phyloP scores from a whole-genome alignment of 1,140 invertebrate genomes.

The Papilio machaon region DNA sequence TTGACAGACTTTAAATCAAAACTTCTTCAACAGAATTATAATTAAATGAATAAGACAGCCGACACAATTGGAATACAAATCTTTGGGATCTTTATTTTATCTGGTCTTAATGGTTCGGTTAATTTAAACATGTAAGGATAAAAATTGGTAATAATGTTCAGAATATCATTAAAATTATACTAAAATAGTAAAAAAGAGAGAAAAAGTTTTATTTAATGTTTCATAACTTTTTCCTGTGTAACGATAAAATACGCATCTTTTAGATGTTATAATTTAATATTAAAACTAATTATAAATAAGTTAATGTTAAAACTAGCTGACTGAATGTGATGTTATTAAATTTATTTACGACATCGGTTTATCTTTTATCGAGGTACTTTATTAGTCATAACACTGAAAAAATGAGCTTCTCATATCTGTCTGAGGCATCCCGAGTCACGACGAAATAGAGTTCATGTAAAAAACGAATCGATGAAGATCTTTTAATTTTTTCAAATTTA shows the following conservation, averaged over 20 bases:
- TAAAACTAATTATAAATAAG: too few species aligned
- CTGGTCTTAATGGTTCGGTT: neutral
- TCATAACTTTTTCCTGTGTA: neutral
- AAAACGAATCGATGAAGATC: neutral
- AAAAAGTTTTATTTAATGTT: too few species aligned
- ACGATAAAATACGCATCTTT: neutral
- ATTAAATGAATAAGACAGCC: constrained; percentile 10
- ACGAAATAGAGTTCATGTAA: neutral
- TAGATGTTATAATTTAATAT: too few species aligned
- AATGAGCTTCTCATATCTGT: neutral
- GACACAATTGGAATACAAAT: neutral
- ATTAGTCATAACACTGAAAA: neutral
- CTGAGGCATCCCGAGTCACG: neutral
- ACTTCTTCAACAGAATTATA: constrained; percentile 9
- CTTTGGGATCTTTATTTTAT: neutral
- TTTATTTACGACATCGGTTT: constrained; percentile 1
- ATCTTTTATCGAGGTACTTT: neutral
- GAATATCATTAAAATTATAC: neutral
- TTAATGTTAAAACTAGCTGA: neutral
- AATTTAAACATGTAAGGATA: too few species aligned
- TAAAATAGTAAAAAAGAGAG: neutral
- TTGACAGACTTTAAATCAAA: constrained; percentile 8
- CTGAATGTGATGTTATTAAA: neutral
- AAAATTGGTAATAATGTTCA: too few species aligned
- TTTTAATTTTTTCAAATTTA: neutral